Evolutionary conservation across 2,888 invertebrate species (phyloP), one percentile per base, ranked within the genome.

Genomic region (Drosophila antonietae): DNA sequence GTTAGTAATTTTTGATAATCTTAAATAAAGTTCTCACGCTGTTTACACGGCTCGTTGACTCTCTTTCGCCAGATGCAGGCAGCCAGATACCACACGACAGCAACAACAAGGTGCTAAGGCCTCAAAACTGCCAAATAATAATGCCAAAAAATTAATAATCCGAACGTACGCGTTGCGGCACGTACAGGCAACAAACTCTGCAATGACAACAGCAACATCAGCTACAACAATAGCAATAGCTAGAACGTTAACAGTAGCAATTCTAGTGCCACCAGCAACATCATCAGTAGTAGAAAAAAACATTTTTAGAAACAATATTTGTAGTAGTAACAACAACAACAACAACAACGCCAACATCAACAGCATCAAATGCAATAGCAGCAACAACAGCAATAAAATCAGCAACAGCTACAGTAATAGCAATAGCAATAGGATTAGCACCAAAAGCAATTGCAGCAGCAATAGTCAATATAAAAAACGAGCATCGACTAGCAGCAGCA

Each of bases 21-120:
- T 89, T 55, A 70, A 83, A 74, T 51, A 78, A 78, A 78, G 87
- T 90, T 90, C 90, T 90, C 90, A 90, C 90, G 91, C 87, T 88
- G 76, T 90, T 90, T 90, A 87, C 81, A 90, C 89, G 91, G 87
- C 79, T 90, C 89, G 90, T 78, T 89, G 89, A 73, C 76, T 73
- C 53, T 56, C 49, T 52, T 55, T 74, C 73, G 44, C 46, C 31
- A 77, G 88, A 79, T 86, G 81, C 67, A 44, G 59, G 52, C 63
- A 52, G 41, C 39, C 35, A 28, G 53, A 53, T 53, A 53, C 37
- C 35, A 5, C 35, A 39, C 33, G 28, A 31, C 12, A 44, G 3
- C n/a, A 35, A 31, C 44, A 46, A 43, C 49, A 37, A 83, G 78
- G 83, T 85, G 83, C 69, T 83, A 73, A 62, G 63, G 67, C 68